Percentiles rank a stretch among this genome's conserved stretches.
Conservation (phyloP, 2,113 vertebrate genomes). For the Zingel zingel region DNA sequence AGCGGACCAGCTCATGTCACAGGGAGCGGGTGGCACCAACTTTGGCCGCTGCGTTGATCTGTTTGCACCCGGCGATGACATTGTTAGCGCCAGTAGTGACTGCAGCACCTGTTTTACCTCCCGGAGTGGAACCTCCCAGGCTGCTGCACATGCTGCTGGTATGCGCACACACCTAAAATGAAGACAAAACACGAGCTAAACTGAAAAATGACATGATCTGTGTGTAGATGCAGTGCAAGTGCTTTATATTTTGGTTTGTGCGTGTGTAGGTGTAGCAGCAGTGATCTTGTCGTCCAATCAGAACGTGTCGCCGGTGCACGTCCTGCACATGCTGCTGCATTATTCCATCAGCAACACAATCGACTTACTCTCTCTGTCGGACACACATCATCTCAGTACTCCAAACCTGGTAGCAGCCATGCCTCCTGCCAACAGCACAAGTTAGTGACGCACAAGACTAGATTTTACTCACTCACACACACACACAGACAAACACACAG, state of each 20-base stretch:
- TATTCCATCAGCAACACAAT: conserved; percentile 83
- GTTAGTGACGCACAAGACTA: conserved; percentile 13
- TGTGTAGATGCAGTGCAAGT: neutral
- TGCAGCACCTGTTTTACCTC: conserved; percentile 91
- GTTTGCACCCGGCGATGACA: conserved; percentile 92
- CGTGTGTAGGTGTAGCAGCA: conserved; percentile 84
- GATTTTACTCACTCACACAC: neutral
- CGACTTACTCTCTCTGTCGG: conserved; percentile 81
- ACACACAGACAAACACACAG: neutral
- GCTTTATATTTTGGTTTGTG: neutral
- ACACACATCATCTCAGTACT: conserved; percentile 83
- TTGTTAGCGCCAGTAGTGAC: conserved; percentile 91
- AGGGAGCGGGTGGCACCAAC: conserved; percentile 89
- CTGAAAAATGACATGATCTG: neutral
- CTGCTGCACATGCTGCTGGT: conserved; percentile 91
- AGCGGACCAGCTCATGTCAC: conserved; percentile 85
- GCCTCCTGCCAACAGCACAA: conserved; percentile 53
- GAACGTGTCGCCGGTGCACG: conserved; percentile 77
- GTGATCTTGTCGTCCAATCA: conserved; percentile 84
- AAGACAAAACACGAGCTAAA: neutral
- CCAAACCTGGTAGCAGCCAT: conserved; percentile 86
- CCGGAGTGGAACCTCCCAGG: conserved; percentile 91
- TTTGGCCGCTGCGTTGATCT: conserved; percentile 90
- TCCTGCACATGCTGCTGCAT: conserved; percentile 87
- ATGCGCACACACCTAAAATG: neutral